Evolutionary conservation across 2,797 vertebrate species (phyloP), one percentile per base, ranked within the genome.

Genomic region (Garrulus glandarius): DNA sequence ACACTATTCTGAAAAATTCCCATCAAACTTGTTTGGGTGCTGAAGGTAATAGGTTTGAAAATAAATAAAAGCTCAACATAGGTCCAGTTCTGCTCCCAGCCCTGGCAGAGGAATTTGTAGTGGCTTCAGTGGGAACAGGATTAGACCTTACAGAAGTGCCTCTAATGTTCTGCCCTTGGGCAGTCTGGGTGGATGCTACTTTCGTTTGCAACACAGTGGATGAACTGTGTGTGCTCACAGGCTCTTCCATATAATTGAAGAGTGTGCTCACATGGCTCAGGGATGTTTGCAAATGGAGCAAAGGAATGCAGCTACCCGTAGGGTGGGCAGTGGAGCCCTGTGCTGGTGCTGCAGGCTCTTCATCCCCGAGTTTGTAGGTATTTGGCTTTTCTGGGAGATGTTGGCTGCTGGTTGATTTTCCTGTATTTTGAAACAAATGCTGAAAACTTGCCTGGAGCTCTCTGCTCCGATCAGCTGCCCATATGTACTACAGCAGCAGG

Each of bases 311-410:
- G 70, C 8, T 59, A 10, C 67, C 63, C 32, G 6, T 7, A 5
- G 50, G 11, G 27, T 3, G 11, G 5, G 67, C 53, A 46, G 44
- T 9, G 50, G 26, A 76, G 41, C 76, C 13, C 1, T 2, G 23
- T 9, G 15, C n/a, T 64, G 16, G 13, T 46, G 69, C 83, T 91
- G 57, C 80, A 63, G 74, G 64, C 59, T 89, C 11, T 70, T 77
- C 2, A 8, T 13, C 11, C 4, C 44, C 0, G 0, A 18, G 32
- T 52, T 59, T 5, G 9, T 9, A 30, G 22, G 9, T n/a, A 14
- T 50, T 68, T 67, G 72, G 39, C 68, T 83, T 89, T 92, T 19
- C 41, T 70, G 63, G 65, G 77, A 79, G 23, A 37, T 59, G 26
- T 37, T 89, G 81, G 49, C 61, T 76, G 69, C 56, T 67, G 1